Percentiles rank a stretch among this genome's conserved stretches.
phyloP scores from a whole-genome alignment of 2,113 vertebrate genomes.

The Elachura formosa region DNA sequence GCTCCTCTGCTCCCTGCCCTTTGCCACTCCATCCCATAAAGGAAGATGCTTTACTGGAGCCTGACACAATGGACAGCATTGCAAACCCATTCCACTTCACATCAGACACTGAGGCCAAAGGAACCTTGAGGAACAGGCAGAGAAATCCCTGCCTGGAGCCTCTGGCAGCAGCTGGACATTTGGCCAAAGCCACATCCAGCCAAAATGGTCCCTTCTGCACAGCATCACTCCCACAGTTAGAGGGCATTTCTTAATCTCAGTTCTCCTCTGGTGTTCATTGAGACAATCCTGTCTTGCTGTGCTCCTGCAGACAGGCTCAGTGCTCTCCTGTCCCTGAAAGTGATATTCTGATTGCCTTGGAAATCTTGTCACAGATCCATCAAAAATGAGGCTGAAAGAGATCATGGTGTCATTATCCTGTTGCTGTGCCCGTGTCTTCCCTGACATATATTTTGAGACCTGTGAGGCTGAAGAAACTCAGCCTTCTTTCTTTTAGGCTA shows the following conservation, averaged over 20 bases:
- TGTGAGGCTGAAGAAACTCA: not conserved
- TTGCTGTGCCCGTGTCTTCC: not conserved
- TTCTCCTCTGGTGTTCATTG: not conserved
- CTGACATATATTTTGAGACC: not conserved
- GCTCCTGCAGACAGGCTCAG: not conserved
- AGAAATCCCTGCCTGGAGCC: not conserved
- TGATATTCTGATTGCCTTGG: accelerated
- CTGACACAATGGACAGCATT: not conserved
- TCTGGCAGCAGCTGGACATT: accelerated
- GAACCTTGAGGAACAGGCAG: not conserved
- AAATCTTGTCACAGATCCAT: not conserved
- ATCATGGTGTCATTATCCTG: not conserved
- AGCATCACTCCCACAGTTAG: accelerated
- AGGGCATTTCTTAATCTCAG: not conserved
- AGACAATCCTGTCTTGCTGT: not conserved
- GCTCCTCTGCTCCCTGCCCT: not conserved
- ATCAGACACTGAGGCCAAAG: accelerated
- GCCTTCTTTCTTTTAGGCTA: not conserved
- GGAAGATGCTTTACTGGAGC: not conserved
- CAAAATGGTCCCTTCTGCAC: not conserved
- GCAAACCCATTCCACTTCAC: not conserved
- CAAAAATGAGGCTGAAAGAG: not conserved
- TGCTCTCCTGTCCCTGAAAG: not conserved
- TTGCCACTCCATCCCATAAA: not conserved
- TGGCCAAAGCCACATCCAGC: not conserved